phyloP scores from a whole-genome alignment of 2,888 invertebrate genomes.

The Beris chalybata region DNA sequence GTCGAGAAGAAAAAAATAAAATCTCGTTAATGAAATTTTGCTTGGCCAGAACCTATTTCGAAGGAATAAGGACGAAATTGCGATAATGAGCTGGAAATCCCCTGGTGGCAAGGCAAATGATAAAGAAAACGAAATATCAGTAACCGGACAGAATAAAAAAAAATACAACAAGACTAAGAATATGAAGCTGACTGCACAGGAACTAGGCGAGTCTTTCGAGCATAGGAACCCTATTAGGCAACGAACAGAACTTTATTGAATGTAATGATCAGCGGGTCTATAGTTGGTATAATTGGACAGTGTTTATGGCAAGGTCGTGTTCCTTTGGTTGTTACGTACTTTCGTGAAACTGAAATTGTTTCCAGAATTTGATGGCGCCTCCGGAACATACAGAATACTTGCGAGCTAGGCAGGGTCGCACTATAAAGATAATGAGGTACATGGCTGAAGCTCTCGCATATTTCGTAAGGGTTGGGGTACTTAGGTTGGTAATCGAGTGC shows the following conservation, averaged over 20 bases:
- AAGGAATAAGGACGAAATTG: slow-evolving; percentile 25
- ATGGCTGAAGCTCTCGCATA: not conserved
- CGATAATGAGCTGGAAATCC: slow-evolving; percentile 29
- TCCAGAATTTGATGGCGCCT: not conserved
- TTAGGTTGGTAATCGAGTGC: slow-evolving; percentile 3
- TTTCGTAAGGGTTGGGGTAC: not conserved
- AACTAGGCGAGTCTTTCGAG: not conserved
- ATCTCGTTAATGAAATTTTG: slow-evolving; percentile 28
- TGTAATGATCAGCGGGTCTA: slow-evolving; percentile 11
- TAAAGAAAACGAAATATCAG: slow-evolving; percentile 25
- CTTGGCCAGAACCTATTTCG: slow-evolving; percentile 21
- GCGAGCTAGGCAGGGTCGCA: not conserved
- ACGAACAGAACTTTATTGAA: slow-evolving; percentile 25
- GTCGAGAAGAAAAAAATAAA: slow-evolving; percentile 3
- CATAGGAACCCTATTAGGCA: not conserved
- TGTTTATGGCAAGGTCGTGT: not conserved
- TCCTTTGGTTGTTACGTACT: not conserved
- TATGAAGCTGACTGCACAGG: not conserved
- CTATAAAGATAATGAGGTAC: not conserved
- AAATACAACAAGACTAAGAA: not conserved
- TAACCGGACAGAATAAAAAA: slow-evolving; percentile 1
- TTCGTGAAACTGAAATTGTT: slow-evolving; percentile 2
- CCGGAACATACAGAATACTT: not conserved
- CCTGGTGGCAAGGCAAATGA: slow-evolving; percentile 24
- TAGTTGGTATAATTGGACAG: slow-evolving; percentile 15